Conservation (phyloP, 2,113 vertebrate species). For the Sinocyclocheilus maitianheensis region DNA sequence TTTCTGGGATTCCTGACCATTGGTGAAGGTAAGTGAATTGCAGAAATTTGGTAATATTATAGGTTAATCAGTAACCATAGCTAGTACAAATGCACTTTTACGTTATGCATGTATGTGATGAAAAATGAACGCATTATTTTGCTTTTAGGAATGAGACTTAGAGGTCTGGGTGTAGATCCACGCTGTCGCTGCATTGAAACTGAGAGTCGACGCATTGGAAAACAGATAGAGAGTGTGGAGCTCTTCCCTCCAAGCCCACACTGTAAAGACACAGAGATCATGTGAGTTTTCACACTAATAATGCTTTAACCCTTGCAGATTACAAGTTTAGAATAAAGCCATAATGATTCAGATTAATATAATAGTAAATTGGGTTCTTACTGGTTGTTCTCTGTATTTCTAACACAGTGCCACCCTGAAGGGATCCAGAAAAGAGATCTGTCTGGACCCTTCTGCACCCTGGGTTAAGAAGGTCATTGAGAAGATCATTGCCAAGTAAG, state of each 20-base stretch:
- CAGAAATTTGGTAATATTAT: no score
- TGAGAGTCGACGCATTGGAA: constrained; percentile 75
- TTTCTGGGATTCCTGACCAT: not conserved
- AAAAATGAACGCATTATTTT: not conserved
- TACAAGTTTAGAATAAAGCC: not conserved
- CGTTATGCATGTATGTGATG: not conserved
- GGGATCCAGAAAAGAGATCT: constrained; percentile 63
- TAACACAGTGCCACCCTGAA: constrained; percentile 76
- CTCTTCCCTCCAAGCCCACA: constrained; percentile 81
- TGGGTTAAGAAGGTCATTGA: constrained; percentile 77
- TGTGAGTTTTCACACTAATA: constrained; percentile 76
- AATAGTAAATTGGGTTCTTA: not conserved
- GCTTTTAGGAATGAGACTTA: constrained; percentile 61
- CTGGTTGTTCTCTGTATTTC: constrained; percentile 15
- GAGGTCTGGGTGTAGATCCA: no score
- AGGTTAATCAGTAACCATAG: not conserved
- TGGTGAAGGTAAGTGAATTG: constrained; percentile 13
- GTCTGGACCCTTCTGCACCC: constrained; percentile 71
- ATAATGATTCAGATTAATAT: not conserved
- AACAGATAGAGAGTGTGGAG: constrained; percentile 76
- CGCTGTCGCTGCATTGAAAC: constrained; percentile 84
- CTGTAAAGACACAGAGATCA: constrained; percentile 85
- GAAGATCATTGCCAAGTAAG: constrained; percentile 71
- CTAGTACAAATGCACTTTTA: not conserved
- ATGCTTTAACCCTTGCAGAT: not conserved